phyloP scores from a whole-genome alignment of 2,113 vertebrate species.

The Dissostichus mawsoni region DNA sequence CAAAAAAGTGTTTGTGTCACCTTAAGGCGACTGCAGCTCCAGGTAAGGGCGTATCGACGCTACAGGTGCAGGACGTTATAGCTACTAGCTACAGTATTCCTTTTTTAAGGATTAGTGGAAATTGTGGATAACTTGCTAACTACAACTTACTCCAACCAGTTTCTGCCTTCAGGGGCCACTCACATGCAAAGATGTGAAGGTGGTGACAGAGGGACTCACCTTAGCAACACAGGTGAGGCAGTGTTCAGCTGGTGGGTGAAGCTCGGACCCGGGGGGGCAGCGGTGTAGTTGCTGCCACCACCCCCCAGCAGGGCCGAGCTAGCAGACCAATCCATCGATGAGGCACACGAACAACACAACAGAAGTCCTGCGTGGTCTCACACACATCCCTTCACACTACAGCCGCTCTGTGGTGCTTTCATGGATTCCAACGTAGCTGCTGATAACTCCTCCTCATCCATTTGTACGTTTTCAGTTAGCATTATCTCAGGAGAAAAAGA shows the following conservation, averaged over 20 bases:
- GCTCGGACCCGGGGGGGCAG: slow-evolving; percentile 36
- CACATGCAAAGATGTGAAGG: neutral
- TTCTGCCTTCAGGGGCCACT: neutral
- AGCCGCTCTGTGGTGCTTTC: neutral
- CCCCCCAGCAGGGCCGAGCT: slow-evolving; percentile 62
- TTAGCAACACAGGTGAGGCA: slow-evolving; percentile 49
- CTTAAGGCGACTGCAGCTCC: neutral
- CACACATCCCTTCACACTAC: slow-evolving; percentile 28
- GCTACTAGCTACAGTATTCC: neutral
- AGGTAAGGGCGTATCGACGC: neutral
- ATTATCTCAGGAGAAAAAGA: neutral
- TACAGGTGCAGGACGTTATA: neutral
- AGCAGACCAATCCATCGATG: slow-evolving; percentile 69
- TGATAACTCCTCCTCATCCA: slow-evolving; percentile 12
- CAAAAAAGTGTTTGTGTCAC: neutral
- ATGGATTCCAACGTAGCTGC: neutral
- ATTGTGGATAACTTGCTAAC: neutral
- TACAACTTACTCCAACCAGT: neutral
- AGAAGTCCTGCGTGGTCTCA: slow-evolving; percentile 62
- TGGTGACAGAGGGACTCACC: slow-evolving; percentile 34
- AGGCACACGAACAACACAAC: slow-evolving; percentile 11
- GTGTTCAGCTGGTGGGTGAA: slow-evolving; percentile 64
- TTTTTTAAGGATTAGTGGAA: neutral
- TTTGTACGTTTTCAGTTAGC: neutral
- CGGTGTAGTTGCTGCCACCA: slow-evolving; percentile 55